Evolutionary conservation across 1,140 invertebrate species (phyloP), one percentile per base, ranked within the genome.

Genomic region (Sitophilus oryzae): DNA sequence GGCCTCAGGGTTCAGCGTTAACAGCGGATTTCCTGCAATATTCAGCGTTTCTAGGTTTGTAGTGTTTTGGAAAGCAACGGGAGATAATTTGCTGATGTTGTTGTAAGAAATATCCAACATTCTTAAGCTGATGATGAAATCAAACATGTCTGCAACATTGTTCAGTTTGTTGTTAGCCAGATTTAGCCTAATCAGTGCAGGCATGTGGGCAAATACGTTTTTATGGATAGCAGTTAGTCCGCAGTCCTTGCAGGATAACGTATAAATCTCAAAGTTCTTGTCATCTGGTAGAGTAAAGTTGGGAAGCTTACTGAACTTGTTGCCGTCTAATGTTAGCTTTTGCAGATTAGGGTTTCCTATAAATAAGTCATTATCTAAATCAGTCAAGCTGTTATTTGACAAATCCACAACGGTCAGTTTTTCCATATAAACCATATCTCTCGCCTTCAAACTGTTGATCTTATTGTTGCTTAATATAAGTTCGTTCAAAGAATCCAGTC

Each of bases 11-110:
- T 84, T 81, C 1, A 89, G 64, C 10, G 77, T 74, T 55, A 74
- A 77, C 35, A 89, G 70, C 3, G 81, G 79, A 67, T 89, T 89
- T 6, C 81, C 80, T 55, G 84, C 81, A 35, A 89, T 73, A 65
- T 78, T 83, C 1, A 89, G 63, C 68, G 80, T 86, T 4, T 72
- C 75, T 43, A 89, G 68, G 35, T 79, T 75, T 25, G 71, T 76
- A 59, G 83, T 84, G 58, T 79, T 65, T 59, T 73, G 68, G 65
- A 89, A 87, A 50, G 83, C 74, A 42, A 80, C 71, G 2, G 71
- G 68, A n/a, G 81, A 76, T 16, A 77, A 45, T 8, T 52, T 15
- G 6, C 51, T 51, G 19, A 67, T 53, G 38, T 62, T 53, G 43
- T 68, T 68, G 19, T 62, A 52, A 14, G 66, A 66, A 18, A 68